Evolutionary conservation across 2,888 invertebrate genomes (phyloP).

Genomic region (Xylophagus ater): DNA sequence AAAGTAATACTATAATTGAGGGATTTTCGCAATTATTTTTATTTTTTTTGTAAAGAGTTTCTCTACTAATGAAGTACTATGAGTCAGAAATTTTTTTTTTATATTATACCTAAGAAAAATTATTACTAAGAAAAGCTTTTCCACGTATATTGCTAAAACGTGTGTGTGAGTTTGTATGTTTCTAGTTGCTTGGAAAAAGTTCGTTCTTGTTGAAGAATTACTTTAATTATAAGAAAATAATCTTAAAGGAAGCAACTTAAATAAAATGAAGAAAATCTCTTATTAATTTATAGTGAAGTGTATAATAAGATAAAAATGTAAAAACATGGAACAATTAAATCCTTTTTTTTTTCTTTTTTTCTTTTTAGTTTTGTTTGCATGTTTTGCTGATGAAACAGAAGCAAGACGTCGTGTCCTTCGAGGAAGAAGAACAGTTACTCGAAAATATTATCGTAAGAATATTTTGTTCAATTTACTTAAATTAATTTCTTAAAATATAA

Average conservation of each 20-base stretch:
- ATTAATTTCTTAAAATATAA: too few species aligned
- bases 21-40: too few species aligned
- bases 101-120: neutral
- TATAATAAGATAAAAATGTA: too few species aligned
- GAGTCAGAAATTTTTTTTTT: neutral
- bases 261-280: neutral
- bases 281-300: conserved; percentile 1
- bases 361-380: conserved; percentile 52
- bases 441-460: conserved; percentile 67
- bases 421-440: conserved; percentile 66
- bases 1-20: too few species aligned
- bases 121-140: neutral
- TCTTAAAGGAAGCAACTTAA: neutral
- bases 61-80: neutral
- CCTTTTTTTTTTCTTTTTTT: conserved; percentile 13
- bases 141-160: too few species aligned
- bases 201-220: neutral
- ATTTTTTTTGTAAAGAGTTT: too few species aligned
- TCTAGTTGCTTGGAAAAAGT: neutral
- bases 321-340: too few species aligned
- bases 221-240: neutral
- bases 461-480: too few species aligned
- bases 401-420: conserved; percentile 67
- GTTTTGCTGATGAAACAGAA: conserved; percentile 59
- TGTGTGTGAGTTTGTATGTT: neutral